phyloP scores from a whole-genome alignment of 2,113 vertebrate species.

The Panthera leo region DNA sequence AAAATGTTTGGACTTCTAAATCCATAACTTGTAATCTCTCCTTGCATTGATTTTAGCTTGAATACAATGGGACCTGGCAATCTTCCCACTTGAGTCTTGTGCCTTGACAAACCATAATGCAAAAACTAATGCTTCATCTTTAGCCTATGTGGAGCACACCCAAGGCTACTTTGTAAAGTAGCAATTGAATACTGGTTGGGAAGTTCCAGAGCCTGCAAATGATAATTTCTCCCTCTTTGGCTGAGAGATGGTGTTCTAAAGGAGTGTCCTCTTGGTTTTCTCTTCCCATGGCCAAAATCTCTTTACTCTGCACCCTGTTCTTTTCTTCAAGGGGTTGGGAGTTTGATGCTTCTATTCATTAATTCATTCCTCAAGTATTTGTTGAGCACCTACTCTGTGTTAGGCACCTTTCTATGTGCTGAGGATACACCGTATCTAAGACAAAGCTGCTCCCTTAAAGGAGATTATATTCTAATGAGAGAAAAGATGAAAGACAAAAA shows the following conservation, averaged over 20 bases:
- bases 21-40: not conserved
- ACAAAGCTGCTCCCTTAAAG: not conserved
- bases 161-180: not conserved
- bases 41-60: not conserved
- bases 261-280: not conserved
- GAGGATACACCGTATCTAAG: not conserved
- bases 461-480: not conserved
- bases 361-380: not conserved
- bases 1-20: not conserved
- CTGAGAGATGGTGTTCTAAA: not conserved
- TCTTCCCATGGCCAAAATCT: not conserved
- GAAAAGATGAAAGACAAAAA: slow-evolving; percentile 13
- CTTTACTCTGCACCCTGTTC: not conserved
- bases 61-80: not conserved
- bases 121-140: not conserved
- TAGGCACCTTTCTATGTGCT: not conserved
- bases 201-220: not conserved
- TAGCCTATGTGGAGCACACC: not conserved
- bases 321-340: not conserved
- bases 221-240: not conserved
- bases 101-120: not conserved
- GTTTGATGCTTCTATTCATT: not conserved
- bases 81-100: not conserved
- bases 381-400: not conserved
- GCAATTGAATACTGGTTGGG: not conserved